Conservation (phyloP, 2,113 vertebrate genomes). For the Zapornia atra region DNA sequence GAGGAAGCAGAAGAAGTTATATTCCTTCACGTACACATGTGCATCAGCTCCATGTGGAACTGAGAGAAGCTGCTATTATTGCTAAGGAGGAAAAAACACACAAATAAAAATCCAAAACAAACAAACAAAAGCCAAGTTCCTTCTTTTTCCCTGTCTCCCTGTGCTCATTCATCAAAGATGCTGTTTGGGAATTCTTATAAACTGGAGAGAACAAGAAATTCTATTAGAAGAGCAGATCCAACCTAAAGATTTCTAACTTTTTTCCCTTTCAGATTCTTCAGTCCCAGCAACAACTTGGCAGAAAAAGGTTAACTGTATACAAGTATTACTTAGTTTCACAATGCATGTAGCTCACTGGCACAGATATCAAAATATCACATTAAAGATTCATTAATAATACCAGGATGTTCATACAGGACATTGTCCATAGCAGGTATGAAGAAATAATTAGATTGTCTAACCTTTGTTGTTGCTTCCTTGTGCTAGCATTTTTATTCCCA, state of each 20-base stretch:
- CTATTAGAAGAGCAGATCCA: not conserved
- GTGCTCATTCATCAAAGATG: not conserved
- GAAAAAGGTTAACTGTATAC: not conserved
- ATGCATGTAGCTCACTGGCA: not conserved
- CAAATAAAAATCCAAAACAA: too few species aligned
- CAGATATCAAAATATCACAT: not conserved
- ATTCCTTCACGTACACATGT: not conserved
- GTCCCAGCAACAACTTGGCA: not conserved
- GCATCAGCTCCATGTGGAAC: not conserved
- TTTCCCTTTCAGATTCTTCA: not conserved
- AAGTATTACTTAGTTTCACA: not conserved
- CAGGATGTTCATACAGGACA: not conserved
- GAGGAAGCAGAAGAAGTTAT: not conserved
- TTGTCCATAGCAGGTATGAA: not conserved
- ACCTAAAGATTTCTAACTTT: not conserved
- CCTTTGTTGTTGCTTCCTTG: not conserved
- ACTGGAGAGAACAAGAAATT: not conserved
- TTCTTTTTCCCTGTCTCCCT: not conserved
- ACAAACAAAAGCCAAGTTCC: not conserved
- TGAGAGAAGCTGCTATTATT: not conserved
- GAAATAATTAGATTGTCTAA: not conserved
- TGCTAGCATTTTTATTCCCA: not conserved
- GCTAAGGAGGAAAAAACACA: too few species aligned
- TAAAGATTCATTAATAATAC: not conserved
- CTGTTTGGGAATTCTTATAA: not conserved